Evolutionary conservation across 2,888 invertebrate species (phyloP).

Genomic region (Mythimna vitellina): DNA sequence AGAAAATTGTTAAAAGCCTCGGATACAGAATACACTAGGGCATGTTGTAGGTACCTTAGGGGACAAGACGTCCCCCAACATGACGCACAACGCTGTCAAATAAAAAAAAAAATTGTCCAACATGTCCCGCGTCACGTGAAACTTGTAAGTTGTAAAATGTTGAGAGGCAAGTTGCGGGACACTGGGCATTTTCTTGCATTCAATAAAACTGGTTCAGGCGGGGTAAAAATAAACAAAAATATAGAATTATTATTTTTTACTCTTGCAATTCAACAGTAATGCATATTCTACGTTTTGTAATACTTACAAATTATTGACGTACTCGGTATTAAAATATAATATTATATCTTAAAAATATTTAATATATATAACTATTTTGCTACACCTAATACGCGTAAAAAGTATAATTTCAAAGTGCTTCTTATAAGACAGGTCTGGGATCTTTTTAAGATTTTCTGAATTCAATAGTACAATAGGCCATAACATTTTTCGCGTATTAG

Average conservation of each 20-base stretch:
- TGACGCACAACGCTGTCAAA: no score
- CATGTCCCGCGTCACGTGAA: no score
- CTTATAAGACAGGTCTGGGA: background rate
- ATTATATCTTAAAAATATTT: constrained; percentile 53
- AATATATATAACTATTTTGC: constrained; percentile 43
- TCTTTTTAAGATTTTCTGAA: background rate
- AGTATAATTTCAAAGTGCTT: background rate
- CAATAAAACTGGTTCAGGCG: background rate
- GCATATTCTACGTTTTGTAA: constrained; percentile 60
- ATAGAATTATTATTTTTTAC: constrained; percentile 65
- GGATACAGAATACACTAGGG: background rate
- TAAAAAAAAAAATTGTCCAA: no score
- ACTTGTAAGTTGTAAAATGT: no score
- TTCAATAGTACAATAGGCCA: constrained; percentile 17
- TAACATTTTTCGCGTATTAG: constrained; percentile 43
- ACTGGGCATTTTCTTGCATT: background rate
- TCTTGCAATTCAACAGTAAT: constrained; percentile 71
- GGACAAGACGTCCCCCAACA: no score
- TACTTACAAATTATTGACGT: constrained; percentile 62
- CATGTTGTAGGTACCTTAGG: no score
- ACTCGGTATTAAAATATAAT: constrained; percentile 59
- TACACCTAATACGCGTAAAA: constrained; percentile 50
- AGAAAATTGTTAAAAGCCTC: background rate
- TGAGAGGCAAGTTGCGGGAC: no score
- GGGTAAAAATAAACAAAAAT: constrained; percentile 24